Conservation (phyloP, 1,140 invertebrate species). For the Nilaparvata lugens region DNA sequence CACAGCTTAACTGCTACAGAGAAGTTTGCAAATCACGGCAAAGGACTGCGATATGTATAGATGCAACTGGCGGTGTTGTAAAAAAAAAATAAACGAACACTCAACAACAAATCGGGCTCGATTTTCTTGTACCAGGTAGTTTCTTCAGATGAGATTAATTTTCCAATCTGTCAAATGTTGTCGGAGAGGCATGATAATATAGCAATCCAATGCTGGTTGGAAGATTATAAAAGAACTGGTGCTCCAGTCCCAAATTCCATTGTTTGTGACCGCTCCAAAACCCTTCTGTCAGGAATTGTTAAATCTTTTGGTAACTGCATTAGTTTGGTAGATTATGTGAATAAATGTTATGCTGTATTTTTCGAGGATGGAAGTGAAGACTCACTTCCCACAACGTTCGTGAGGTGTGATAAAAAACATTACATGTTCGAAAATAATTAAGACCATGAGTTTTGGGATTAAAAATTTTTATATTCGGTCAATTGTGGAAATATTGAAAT, state of each 20-base stretch:
- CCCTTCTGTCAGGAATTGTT: slow-evolving; percentile 10
- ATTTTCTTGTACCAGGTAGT: slow-evolving; percentile 21
- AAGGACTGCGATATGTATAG: slow-evolving; percentile 6
- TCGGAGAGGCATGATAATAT: slow-evolving; percentile 16
- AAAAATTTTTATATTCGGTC: neutral
- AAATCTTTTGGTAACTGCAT: slow-evolving; percentile 13
- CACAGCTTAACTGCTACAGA: slow-evolving; percentile 10
- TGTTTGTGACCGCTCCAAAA: slow-evolving; percentile 16
- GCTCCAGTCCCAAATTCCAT: slow-evolving; percentile 22
- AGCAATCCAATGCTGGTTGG: slow-evolving; percentile 20
- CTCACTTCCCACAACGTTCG: slow-evolving; percentile 10
- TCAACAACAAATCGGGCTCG: neutral
- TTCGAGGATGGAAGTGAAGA: neutral
- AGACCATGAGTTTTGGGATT: neutral
- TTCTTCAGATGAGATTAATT: neutral
- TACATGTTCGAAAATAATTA: neutral
- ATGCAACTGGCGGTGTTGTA: slow-evolving; percentile 18
- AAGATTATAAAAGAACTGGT: slow-evolving; percentile 20
- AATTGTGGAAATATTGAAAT: no score
- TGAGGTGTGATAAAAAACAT: slow-evolving; percentile 21
- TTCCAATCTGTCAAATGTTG: slow-evolving; percentile 24
- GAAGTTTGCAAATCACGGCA: neutral
- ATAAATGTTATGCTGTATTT: slow-evolving; percentile 11
- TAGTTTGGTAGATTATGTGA: slow-evolving; percentile 18
- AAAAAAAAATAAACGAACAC: slow-evolving; percentile 5